Evolutionary conservation across 2,113 vertebrate species (phyloP), one percentile per base, ranked within the genome.

Genomic region (Bubalus kerabau): DNA sequence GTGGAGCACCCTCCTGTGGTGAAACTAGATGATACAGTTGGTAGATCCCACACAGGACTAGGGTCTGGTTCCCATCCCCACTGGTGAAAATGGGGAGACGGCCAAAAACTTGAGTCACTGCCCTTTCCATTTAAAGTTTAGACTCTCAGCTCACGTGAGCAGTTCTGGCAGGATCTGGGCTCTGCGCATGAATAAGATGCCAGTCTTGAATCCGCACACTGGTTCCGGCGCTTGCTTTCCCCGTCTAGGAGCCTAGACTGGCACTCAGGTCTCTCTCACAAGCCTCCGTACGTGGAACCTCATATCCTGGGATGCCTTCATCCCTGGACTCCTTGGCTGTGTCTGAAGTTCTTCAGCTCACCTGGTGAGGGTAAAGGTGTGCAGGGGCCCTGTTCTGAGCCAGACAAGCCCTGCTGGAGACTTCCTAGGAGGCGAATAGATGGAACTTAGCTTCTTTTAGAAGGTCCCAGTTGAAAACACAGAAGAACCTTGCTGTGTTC

Each of bases 41-140:
- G 14, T 59, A 2, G 12, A 8, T 24, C 43, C 15, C 1, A 1
- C 1, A 4, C 0, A 2, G 26, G n/a, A 48, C 19, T 48, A 16
- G 40, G 52, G 7, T n/a, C 57, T 9, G 36, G 13, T 36, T 50
- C 50, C 26, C 17, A 4, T 3, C 16, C 48, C 16, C 7, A 1
- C 12, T 62, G 24, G 23, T 26, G 57, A 76, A 85, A 87, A 50
- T 1, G 5, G 4, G 14, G 24, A 28, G 2, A 12, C 6, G 8
- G 2, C 81, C 54, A 23, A 16, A 28, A 26, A 12, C 15, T 11
- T 1, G 8, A 92, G 40, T 3, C 15, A 2, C 7, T 52, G 2
- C 11, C 15, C 6, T 95, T 62, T 9, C 16, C 24, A 46, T 10
- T 14, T 59, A 40, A 32, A n/a, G 12, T 11, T 30, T 26, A 30